Percentiles rank a stretch among this genome's conserved stretches.
Conservation (phyloP, 2,113 vertebrate genomes). For the Calidris pygmaea region DNA sequence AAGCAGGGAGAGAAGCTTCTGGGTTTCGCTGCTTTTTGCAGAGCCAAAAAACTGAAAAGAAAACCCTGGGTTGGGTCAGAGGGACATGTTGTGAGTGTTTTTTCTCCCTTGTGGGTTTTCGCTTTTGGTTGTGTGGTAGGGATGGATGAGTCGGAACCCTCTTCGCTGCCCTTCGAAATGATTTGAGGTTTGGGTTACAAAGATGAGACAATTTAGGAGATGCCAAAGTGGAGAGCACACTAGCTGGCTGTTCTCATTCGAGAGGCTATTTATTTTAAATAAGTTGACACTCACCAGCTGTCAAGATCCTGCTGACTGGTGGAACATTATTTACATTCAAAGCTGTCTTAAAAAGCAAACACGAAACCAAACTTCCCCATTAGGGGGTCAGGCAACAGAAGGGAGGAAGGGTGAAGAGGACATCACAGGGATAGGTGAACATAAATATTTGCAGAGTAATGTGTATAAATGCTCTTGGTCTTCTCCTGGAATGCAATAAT, state of each 20-base stretch:
- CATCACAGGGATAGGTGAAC: not conserved
- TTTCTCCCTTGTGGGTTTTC: not conserved
- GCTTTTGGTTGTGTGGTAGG: not conserved
- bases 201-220: conserved; percentile 34
- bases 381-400: conserved; percentile 33
- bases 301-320: conserved; percentile 61
- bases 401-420: conserved; percentile 53
- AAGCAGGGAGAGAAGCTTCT: not conserved
- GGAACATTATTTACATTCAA: conserved; percentile 58
- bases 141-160: not conserved
- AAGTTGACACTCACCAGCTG: conserved; percentile 61
- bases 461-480: conserved; percentile 34
- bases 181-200: conserved; percentile 55
- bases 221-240: conserved; percentile 1
- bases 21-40: not conserved
- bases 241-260: conserved; percentile 23
- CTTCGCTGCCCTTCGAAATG: not conserved
- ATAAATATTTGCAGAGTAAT: conserved; percentile 42
- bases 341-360: conserved; percentile 59
- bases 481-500: conserved; percentile 64
- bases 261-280: conserved; percentile 61
- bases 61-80: not conserved
- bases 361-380: conserved; percentile 6
- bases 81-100: not conserved
- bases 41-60: not conserved